Percentiles rank a stretch among this genome's conserved stretches.
Conservation (phyloP, 2,113 vertebrate genomes). For the Myocastor coypus region DNA sequence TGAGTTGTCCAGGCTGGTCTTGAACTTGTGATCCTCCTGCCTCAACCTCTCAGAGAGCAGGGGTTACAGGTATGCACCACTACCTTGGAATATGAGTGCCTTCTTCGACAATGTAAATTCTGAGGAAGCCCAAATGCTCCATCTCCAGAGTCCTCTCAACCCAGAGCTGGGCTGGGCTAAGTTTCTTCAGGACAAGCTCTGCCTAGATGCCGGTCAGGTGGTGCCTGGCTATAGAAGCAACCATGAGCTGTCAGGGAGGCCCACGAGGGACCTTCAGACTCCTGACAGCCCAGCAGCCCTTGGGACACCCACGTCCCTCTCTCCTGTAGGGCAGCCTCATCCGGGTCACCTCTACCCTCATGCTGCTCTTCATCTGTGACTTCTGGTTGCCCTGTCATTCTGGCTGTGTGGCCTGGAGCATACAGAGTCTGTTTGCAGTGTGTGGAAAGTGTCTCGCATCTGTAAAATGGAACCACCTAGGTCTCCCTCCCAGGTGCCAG, state of each 20-base stretch:
- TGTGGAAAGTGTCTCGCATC: neutral
- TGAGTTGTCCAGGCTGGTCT: neutral
- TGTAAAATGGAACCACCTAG: fast-evolving
- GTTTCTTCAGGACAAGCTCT: fast-evolving
- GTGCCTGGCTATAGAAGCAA: neutral
- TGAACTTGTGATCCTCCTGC: neutral
- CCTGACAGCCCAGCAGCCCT: neutral
- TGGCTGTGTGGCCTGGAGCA: neutral
- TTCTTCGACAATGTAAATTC: neutral
- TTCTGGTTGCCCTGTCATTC: neutral
- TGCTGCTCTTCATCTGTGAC: neutral
- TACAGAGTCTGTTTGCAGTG: fast-evolving
- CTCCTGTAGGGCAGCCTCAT: fast-evolving
- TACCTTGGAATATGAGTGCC: fast-evolving
- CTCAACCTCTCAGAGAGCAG: neutral
- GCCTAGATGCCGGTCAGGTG: neutral
- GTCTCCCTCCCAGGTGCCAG: fast-evolving
- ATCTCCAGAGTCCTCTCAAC: neutral
- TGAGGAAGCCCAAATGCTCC: neutral
- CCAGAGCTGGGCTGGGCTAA: neutral
- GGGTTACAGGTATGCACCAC: neutral
- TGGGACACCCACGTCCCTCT: fast-evolving
- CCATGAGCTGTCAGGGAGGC: neutral
- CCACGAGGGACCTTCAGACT: neutral
- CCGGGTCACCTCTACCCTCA: neutral